Base-by-base conservation (phyloP, 2,888 invertebrate species). In the Heliconius erato region DNA sequence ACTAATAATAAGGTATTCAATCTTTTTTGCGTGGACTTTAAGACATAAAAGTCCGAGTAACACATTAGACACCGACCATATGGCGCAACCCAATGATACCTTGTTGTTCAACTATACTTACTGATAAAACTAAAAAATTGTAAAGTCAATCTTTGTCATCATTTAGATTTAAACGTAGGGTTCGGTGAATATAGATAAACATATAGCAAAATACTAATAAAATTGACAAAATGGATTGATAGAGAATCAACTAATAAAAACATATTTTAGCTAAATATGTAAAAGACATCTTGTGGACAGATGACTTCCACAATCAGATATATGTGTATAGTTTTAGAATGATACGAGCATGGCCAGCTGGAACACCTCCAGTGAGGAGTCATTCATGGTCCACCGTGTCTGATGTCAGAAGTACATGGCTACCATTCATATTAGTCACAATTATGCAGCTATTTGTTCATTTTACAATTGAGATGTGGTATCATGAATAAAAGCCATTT, bases 301-400 rank as follows among this genome's bases (percentile, higher is more conserved):
- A 63, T 84, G 84, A 83, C 86, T 83, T 81, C 82, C 80, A 69
- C 81, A 19, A 74, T 79, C 19, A 28, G 44, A 40, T 83, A 81
- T 81, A 80, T 54, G 19, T 23, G 23, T 80, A 83, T 82, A 83
- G 80, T 59, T 76, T 59, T 35, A 63, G 59, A 65, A 49, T 16
- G 74, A 76, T 44, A 82, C 76, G 65, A 74, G 79, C 76, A 80
- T 83, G 80, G 84, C 82, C 82, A 85, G 79, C 86, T 86, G 86
- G 85, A 86, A 81, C 19, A 80, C 76, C 82, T 86, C 86, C 86
- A 86, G 86, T 78, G 79, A 65, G 72, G 74, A 82, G 71, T 84
- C 83, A 84, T 84, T 85, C 84, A 85, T 81, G 84, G 83, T 74
- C 82, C 83, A 76, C 65, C 63, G 44, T 68, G 67, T 80, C 65